Evolutionary conservation across 2,797 vertebrate species (phyloP).

Genomic region (Channa striata): DNA sequence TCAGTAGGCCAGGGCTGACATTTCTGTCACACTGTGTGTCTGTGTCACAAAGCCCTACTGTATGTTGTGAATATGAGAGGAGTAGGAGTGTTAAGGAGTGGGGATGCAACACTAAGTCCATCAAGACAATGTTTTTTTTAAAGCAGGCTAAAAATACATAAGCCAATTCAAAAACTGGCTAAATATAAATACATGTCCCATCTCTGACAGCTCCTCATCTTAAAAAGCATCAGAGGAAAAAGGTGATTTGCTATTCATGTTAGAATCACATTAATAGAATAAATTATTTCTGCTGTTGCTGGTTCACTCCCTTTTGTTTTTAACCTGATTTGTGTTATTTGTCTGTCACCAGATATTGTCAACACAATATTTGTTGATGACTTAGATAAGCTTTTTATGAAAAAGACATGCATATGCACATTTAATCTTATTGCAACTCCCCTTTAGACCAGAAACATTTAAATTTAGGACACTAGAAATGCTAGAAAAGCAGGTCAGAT

Average conservation of each 20-base stretch:
- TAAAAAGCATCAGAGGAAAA: constrained; percentile 39
- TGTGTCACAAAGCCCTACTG: constrained; percentile 44
- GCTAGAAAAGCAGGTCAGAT: constrained; percentile 11
- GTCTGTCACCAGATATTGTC: neutral
- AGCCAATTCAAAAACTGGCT: constrained; percentile 62
- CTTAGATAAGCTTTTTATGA: neutral
- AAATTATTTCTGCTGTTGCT: constrained; percentile 39
- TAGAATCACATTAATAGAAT: constrained; percentile 37
- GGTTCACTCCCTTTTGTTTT: constrained; percentile 25
- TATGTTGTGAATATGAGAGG: constrained; percentile 36
- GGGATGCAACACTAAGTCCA: neutral
- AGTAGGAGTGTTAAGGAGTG: constrained; percentile 23
- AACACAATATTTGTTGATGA: constrained; percentile 1
- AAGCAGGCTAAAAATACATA: constrained; percentile 70
- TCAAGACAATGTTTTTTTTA: constrained; percentile 59
- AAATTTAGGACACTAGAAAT: constrained; percentile 8
- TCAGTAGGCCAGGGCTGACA: constrained; percentile 47
- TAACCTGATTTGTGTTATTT: constrained; percentile 2
- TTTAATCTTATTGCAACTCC: constrained; percentile 19
- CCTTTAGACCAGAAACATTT: constrained; percentile 26
- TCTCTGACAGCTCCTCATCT: constrained; percentile 60
- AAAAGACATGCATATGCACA: neutral
- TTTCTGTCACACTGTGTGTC: constrained; percentile 59
- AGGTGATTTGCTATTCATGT: constrained; percentile 39
- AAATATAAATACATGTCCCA: constrained; percentile 72